A percentile compares a stretch with the other conserved stretches of the same genome.
Evolutionary conservation across 2,888 invertebrate species (phyloP).

Genomic region (Timandra comae): DNA sequence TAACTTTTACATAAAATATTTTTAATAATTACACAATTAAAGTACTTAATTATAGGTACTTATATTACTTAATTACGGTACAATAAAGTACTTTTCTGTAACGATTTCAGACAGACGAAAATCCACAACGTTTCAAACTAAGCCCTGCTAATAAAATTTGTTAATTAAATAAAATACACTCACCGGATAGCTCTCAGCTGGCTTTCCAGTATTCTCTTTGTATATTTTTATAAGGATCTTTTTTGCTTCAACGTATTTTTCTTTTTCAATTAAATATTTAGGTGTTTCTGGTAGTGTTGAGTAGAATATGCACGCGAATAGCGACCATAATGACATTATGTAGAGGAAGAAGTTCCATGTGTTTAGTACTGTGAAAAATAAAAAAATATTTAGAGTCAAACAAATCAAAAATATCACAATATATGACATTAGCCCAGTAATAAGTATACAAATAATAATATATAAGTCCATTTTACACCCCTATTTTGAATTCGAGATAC

Average conservation of each 20-base stretch:
- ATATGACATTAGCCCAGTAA: no score
- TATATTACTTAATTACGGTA: no score
- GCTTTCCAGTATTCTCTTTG: conserved; percentile 46
- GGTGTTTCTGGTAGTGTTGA: conserved; percentile 53
- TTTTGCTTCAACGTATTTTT: conserved; percentile 49
- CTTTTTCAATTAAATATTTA: conserved; percentile 50
- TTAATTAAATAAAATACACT: conserved; percentile 14
- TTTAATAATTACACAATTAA: no score
- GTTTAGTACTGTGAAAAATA: conserved; percentile 45
- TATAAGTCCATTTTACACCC: no score
- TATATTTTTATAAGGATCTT: conserved; percentile 49
- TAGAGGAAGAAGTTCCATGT: conserved; percentile 59
- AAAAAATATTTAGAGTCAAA: neutral
- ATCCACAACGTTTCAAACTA: no score
- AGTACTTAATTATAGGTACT: no score
- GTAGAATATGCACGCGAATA: conserved; percentile 40
- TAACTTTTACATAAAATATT: no score
- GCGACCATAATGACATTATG: conserved; percentile 41
- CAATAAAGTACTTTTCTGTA: no score
- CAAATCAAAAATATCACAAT: no score
- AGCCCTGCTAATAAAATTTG: neutral
- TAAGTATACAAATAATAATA: no score
- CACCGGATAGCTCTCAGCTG: conserved; percentile 47
- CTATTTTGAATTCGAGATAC: no score
- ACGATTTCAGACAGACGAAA: no score